Evolutionary conservation across 1,140 invertebrate genomes (phyloP), one percentile per base, ranked within the genome.

Genomic region (Ooceraea biroi): DNA sequence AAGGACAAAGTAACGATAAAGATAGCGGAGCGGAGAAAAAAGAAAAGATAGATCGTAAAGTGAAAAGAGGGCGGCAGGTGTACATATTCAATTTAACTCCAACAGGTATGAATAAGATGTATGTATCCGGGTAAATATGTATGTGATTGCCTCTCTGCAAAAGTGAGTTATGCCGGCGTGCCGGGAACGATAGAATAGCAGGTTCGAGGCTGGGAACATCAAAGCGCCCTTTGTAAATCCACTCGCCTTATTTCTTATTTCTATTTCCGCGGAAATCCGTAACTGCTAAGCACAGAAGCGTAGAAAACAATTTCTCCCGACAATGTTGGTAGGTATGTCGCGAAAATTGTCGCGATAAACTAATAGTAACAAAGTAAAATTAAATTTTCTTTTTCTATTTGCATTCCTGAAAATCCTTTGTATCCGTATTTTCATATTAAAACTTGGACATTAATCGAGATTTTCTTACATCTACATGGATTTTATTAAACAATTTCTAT

Each of bases 11-110:
- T 25, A 66, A 68, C 19, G n/a, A 14, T 1, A 12, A 63, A 74
- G 74, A 74, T 60, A 44, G 55, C 1, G 27, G 11, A 14, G 12
- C 19, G 17, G 57, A 73, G 19, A 52, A 22, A 17, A 27, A 30
- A 19, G 30, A 48, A 57, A 48, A 46, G 66, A 50, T 63, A 60
- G 19, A 55, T 36, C 8, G 36, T 36, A 50, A 68, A 80, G 50
- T 69, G 69, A 72, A 60, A 63, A 30, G 30, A 44, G 71, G 46
- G 44, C 50, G 25, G 55, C 11, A 25, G 25, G 77, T 82, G 52
- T 82, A 83, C 30, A 57, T 69, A 88, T 88, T 88, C 86, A 88
- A 85, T 88, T 88, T 88, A 78, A 66, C 68, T 88, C 52, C 84
- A 82, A 82, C 50, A 72, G 60, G 55, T 80, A 88, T 84, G 85